Evolutionary conservation across 2,888 invertebrate genomes (phyloP), one percentile per base, ranked within the genome.

Genomic region (Ormia ochracea): DNA sequence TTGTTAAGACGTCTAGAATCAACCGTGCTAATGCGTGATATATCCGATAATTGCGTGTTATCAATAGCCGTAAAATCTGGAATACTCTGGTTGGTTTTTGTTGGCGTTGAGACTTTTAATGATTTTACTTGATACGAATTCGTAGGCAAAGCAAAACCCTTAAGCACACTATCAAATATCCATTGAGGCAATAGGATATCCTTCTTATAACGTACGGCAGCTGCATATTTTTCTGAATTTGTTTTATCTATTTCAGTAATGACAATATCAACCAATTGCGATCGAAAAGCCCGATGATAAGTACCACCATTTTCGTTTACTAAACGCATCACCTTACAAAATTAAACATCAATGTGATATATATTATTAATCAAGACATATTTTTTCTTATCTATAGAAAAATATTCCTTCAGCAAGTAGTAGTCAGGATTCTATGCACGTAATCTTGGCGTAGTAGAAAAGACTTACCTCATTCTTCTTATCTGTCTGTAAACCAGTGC

Each of bases 151-250:
- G 94, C 93, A 81, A 92, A 94, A 0, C 96, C 96, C 26, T 91
- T 92, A 26, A 92, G 90, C 0, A 94, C 91, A n/a, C 95, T 96
- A 31, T 96, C 94, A 69, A 91, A 91, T 41, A 97, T 91, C 98
- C 98, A 98, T 2, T 93, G 90, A 0, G 94, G 92, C 12, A 91
- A 90, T 0, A 98, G 93, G 84, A 96, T 95, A 21, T 89, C 89
- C 74, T 90, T 90, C 52, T 89, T 89, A 79, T 84, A 90, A 7
- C 85, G 85, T 3, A 89, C 82, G 0, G 90, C 90, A 4, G 89
- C 90, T 43, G 87, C 85, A 65, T 87, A 90, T 78, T 90, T 90
- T 2, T 88, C 87, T 0, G 89, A 85, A 69, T 88, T 86, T 0
- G 86, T 87, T 68, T 87, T 87, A 12, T 83, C 85, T 26, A 86